Evolutionary conservation across 2,797 vertebrate species (phyloP).

Genomic region (Hydrocynus forskahlii): DNA sequence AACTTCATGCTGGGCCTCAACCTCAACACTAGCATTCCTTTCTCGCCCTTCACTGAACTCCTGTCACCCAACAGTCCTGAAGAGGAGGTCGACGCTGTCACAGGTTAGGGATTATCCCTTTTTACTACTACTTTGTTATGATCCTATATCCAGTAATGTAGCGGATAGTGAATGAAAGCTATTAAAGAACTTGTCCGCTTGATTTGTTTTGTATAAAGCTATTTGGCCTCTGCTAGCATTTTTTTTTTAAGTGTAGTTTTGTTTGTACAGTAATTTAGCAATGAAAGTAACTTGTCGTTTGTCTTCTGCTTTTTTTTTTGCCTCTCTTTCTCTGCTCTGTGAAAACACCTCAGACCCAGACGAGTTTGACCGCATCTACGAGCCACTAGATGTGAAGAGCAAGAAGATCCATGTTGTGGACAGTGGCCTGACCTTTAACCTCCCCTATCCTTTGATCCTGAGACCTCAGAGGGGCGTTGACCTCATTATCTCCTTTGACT

Average conservation of each 20-base stretch:
- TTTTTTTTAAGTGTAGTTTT: neutral
- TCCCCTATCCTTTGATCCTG: slow-evolving; percentile 92
- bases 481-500: slow-evolving; percentile 97
- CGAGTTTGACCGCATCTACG: slow-evolving; percentile 95
- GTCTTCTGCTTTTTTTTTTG: too few relatives aligned
- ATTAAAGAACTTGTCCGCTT: neutral
- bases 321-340: neutral
- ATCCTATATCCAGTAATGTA: neutral
- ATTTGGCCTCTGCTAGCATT: too few relatives aligned
- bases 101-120: slow-evolving; percentile 76
- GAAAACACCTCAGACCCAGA: slow-evolving; percentile 84
- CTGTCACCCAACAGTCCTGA: slow-evolving; percentile 73
- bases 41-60: slow-evolving; percentile 78
- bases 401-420: slow-evolving; percentile 98
- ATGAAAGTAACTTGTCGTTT: too few relatives aligned
- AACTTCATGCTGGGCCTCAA: slow-evolving; percentile 99
- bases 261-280: too few relatives aligned
- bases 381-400: slow-evolving; percentile 96
- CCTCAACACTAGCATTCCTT: slow-evolving; percentile 86
- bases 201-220: neutral
- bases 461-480: slow-evolving; percentile 90
- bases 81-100: slow-evolving; percentile 87
- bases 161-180: neutral
- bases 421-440: slow-evolving; percentile 96
- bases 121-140: neutral